Conservation (phyloP, 1,140 invertebrate species). For the Drosophila punjabiensis region DNA sequence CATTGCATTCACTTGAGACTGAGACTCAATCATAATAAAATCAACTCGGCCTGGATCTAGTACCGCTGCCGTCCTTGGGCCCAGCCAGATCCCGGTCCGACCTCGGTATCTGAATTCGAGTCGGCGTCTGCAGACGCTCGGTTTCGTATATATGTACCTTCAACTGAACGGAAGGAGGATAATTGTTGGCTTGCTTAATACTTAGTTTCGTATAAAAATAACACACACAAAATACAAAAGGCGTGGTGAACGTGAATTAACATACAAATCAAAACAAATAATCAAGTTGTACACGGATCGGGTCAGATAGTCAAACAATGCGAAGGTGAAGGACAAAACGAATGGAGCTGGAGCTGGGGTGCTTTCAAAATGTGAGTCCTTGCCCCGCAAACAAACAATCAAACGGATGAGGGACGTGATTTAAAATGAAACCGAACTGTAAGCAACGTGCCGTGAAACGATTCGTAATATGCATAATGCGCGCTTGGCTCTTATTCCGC, state of each 20-base stretch:
- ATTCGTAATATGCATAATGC: slow-evolving; percentile 28
- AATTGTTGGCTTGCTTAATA: slow-evolving; percentile 56
- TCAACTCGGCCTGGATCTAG: slow-evolving; percentile 22
- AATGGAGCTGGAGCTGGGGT: slow-evolving; percentile 18
- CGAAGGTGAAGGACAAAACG: slow-evolving; percentile 23
- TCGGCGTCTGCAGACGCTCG: slow-evolving; percentile 68
- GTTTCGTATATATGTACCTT: slow-evolving; percentile 80
- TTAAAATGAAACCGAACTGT: slow-evolving; percentile 7
- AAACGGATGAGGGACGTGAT: slow-evolving; percentile 10
- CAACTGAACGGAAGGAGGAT: slow-evolving; percentile 69
- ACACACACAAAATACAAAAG: slow-evolving; percentile 42
- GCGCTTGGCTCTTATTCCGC: slow-evolving; percentile 11
- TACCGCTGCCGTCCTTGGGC: slow-evolving; percentile 19
- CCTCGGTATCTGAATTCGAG: slow-evolving; percentile 60
- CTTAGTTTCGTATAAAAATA: slow-evolving; percentile 37
- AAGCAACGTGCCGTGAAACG: slow-evolving; percentile 33
- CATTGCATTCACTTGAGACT: slow-evolving; percentile 61
- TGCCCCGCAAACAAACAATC: slow-evolving; percentile 17
- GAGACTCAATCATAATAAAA: slow-evolving; percentile 47
- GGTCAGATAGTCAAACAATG: slow-evolving; percentile 17
- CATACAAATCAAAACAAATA: slow-evolving; percentile 75
- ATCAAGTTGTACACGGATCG: slow-evolving; percentile 57
- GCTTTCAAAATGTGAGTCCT: slow-evolving; percentile 9
- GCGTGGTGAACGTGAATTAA: slow-evolving; percentile 51
- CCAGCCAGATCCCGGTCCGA: slow-evolving; percentile 22